These are phyloP conservation scores for Cephus spinipes DNA, from an alignment of 2,888 invertebrate genomes.

Conservation along the genomic window DNA sequence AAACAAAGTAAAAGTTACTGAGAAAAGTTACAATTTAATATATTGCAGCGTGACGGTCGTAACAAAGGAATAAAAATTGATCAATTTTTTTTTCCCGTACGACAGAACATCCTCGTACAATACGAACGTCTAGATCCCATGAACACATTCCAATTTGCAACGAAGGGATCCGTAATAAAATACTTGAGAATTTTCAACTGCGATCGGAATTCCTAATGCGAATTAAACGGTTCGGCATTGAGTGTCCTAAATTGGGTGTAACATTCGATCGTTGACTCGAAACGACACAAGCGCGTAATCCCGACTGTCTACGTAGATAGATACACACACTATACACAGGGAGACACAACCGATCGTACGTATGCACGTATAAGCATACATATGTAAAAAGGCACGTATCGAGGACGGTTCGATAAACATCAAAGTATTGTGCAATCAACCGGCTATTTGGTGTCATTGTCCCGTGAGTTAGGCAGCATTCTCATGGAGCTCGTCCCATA, in stretches of 20 bases:
- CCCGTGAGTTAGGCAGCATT: constrained; percentile 55
- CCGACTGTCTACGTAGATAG: neutral
- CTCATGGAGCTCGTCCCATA: constrained; percentile 39
- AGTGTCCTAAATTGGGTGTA: constrained; percentile 64
- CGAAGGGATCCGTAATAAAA: constrained; percentile 1
- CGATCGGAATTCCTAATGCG: constrained; percentile 43
- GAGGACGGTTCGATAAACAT: constrained; percentile 66
- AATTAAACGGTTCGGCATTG: constrained; percentile 51
- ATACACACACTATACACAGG: neutral
- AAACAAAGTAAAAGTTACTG: neutral
- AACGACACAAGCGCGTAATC: constrained; percentile 17
- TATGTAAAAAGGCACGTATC: constrained; percentile 42
- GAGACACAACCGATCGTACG: neutral
- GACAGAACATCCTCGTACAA: neutral
- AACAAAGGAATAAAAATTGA: neutral
- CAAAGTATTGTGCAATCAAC: constrained; percentile 65
- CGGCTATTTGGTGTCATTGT: constrained; percentile 66
- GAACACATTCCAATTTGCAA: neutral
- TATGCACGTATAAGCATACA: neutral
- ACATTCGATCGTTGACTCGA: constrained; percentile 63
- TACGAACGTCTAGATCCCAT: no score
- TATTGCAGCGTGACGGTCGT: neutral
- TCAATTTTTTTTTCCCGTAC: neutral
- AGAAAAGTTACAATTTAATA: neutral
- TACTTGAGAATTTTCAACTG: neutral